Evolutionary conservation across 2,888 invertebrate species (phyloP), one percentile per base, ranked within the genome.

Genomic region (Carabus problematicus): DNA sequence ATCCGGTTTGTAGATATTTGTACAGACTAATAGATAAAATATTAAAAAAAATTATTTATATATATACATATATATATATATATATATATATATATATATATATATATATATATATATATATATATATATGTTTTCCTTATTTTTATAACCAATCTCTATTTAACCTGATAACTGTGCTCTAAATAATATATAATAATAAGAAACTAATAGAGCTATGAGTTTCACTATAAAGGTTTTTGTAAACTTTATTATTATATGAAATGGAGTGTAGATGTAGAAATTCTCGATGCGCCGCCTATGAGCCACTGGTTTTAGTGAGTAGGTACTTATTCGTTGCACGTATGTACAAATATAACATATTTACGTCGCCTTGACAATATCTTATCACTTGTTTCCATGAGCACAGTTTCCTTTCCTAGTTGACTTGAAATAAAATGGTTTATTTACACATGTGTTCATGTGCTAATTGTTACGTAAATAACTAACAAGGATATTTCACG

Each of bases 321-420:
- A 29, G 29, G 29, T 29, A 29, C 29, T 29, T 29, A 29, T 29
- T 29, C 29, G 29, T 29, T 3, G 29, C 16, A 47, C 47, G 11
- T 43, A 43, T 7, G 12, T 47, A 47, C 12, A 47, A 7, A 47
- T 11, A 47, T 9, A 16, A 47, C 54, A 64, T 64, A 43, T 64
- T 41, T 63, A 63, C 41, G 11, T 64, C 42, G 54, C 64, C 64
- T 64, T 64, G 64, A 64, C 62, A 62, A 64, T 64, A 64, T 64
- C 64, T 64, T 64, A 64, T 64, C 64, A 64, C 43, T 64, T 64
- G 64, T 64, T 64, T 64, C 64, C 64, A 64, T 55, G 47, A 64
- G 64, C 42, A 64, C 12, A 55, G 55, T 39, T 54, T 52, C 54
- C 41, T 64, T 64, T 64, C 64, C 64, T 64, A 52, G 52, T 64